Base-by-base conservation (phyloP, 2,888 invertebrate genomes). In the Esperia sulphurella region DNA sequence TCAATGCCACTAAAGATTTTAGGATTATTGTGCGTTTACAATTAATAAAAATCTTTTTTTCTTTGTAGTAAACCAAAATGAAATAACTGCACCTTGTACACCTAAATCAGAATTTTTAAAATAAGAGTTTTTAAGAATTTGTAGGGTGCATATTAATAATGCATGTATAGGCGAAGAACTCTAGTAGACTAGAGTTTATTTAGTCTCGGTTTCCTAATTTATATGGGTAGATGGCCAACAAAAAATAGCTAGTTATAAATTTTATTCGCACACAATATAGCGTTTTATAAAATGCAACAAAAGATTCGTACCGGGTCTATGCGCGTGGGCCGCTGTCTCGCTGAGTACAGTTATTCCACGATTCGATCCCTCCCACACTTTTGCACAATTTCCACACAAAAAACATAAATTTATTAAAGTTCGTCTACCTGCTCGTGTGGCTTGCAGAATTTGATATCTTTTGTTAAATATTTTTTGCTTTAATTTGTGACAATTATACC, bases 401-500 rank as follows among this genome's bases (percentile, higher is more conserved):
- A 74, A 35, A 65, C 61, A 55, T 49, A 54, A 80, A 75, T 81
- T 80, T 81, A 80, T 79, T 81, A 74, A 40, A 61, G 61, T 69
- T 68, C 71, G 60, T 75, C 82, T 89, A 89, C 89, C 89, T 89
- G 89, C 86, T 84, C 88, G 88, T 89, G 89, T 88, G 88, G 86
- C 89, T 88, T 88, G 88, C 89, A 87, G 87, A 83, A 84, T 89
- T 86, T 86, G 88, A 88, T 88, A 87, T 77, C 87, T 81, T 84
- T 88, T 87, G 86, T 87, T 74, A 68, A 67, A 59, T 21, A 52
- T 75, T 88, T 89, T 89, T 89, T 89, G 88, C 87, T 74, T 88
- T 84, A 88, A 89, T 89, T 89, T 89, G 89, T 89, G 89, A 88
- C 88, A 89, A 88, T 88, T 89, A 89, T 88, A 88, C 76, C 88